phyloP scores from a whole-genome alignment of 1,140 invertebrate genomes.

The Caenorhabditis latens region DNA sequence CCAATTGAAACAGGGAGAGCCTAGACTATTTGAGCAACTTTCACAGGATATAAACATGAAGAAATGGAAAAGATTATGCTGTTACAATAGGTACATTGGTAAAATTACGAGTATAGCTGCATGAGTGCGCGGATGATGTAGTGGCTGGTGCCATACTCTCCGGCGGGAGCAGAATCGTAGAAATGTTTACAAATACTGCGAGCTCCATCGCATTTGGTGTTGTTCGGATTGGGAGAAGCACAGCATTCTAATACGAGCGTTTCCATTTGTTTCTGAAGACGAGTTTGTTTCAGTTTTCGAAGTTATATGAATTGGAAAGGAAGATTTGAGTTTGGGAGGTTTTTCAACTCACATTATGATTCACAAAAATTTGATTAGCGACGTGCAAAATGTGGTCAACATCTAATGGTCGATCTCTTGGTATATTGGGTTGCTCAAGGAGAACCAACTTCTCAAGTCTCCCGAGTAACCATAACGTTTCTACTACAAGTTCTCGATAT shows the following conservation, averaged over 20 bases:
- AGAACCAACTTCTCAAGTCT: constrained; percentile 74
- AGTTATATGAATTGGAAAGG: background rate
- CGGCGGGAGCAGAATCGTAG: constrained; percentile 97
- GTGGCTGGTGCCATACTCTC: constrained; percentile 96
- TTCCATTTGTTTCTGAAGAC: constrained; percentile 83
- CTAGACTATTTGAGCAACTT: background rate
- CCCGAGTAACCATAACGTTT: constrained; percentile 90
- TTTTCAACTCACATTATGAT: constrained; percentile 86
- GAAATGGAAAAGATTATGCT: constrained; percentile 5
- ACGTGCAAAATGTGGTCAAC: constrained; percentile 93
- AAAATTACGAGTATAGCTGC: constrained; percentile 19
- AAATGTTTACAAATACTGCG: constrained; percentile 95
- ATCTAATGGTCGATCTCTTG: constrained; percentile 87
- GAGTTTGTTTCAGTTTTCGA: background rate
- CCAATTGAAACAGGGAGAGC: background rate
- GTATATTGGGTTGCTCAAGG: constrained; percentile 70
- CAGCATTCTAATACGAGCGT: constrained; percentile 93
- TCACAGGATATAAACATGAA: background rate
- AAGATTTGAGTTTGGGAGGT: no score
- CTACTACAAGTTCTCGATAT: constrained; percentile 96
- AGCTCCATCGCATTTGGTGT: constrained; percentile 87
- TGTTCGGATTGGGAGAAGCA: constrained; percentile 80
- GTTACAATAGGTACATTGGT: constrained; percentile 15
- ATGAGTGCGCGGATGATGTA: constrained; percentile 83
- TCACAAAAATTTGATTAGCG: constrained; percentile 93